Conservation (phyloP, 1,140 invertebrate species). For the Neotoxoptera formosana region DNA sequence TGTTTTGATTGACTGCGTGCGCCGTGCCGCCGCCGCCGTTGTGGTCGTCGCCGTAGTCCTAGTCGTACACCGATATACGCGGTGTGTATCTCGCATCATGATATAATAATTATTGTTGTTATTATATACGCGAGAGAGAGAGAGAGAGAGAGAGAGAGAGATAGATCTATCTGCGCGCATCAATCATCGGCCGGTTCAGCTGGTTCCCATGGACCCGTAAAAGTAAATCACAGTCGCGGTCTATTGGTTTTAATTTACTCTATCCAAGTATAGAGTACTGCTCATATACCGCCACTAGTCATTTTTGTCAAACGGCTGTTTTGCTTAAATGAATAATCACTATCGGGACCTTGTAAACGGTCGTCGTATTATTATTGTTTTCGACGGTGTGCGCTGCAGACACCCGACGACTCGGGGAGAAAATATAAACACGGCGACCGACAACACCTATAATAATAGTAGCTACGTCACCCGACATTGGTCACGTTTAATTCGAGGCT, state of each 20-base stretch:
- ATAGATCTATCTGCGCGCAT: constrained; percentile 29
- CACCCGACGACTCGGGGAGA: not conserved
- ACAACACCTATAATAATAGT: not conserved
- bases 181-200: constrained; percentile 51
- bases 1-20: constrained; percentile 27
- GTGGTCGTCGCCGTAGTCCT: not conserved
- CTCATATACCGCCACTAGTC: not conserved
- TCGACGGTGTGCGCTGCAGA: not conserved
- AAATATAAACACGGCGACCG: not conserved
- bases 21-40: not conserved
- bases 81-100: not conserved
- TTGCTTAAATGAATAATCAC: constrained; percentile 46
- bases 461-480: not conserved
- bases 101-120: not conserved
- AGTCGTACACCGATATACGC: not conserved
- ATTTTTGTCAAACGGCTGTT: constrained; percentile 41
- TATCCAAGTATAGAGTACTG: not conserved
- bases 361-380: not conserved
- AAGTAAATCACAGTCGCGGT: constrained; percentile 40
- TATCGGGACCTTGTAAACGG: not conserved
- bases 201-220: constrained; percentile 51
- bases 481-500: not conserved
- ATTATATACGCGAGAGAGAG: not conserved
- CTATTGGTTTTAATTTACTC: constrained; percentile 56
- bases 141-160: not conserved